These are phyloP conservation scores for Cosmorhoe ocellata DNA, from an alignment of 2,888 invertebrate genomes.

Conservation along the genomic window DNA sequence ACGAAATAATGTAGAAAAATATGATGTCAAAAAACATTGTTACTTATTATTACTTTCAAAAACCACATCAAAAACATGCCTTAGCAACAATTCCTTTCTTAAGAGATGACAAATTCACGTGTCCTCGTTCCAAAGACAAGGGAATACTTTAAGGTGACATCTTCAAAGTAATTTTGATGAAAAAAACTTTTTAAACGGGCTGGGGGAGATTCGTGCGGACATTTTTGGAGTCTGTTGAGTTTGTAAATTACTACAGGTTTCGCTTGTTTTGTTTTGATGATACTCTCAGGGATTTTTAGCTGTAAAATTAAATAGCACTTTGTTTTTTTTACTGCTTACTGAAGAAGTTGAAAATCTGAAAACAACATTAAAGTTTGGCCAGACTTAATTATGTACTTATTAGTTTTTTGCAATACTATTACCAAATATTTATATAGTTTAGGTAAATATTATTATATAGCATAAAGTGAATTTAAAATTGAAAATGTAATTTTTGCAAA, in stretches of 20 bases:
- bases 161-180: slow-evolving; percentile 38
- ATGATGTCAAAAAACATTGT: no score
- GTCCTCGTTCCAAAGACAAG: slow-evolving; percentile 4
- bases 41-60: slow-evolving; percentile 2
- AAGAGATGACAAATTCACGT: slow-evolving; percentile 5
- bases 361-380: no score
- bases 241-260: slow-evolving; percentile 17
- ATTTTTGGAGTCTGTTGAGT: slow-evolving; percentile 14
- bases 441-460: no score
- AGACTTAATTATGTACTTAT: no score
- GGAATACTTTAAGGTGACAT: slow-evolving; percentile 29
- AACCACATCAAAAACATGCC: slow-evolving; percentile 27
- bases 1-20: no score
- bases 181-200: slow-evolving; percentile 31
- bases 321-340: no score
- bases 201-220: slow-evolving; percentile 10
- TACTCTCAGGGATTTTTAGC: background rate
- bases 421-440: no score
- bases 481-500: no score
- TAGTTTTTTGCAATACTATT: no score
- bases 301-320: background rate
- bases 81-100: slow-evolving; percentile 25
- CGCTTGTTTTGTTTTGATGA: slow-evolving; percentile 6
- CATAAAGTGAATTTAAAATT: no score
- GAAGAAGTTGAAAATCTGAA: no score